Evolutionary conservation across 2,888 invertebrate species (phyloP).

Genomic region (Orgyia antiqua): DNA sequence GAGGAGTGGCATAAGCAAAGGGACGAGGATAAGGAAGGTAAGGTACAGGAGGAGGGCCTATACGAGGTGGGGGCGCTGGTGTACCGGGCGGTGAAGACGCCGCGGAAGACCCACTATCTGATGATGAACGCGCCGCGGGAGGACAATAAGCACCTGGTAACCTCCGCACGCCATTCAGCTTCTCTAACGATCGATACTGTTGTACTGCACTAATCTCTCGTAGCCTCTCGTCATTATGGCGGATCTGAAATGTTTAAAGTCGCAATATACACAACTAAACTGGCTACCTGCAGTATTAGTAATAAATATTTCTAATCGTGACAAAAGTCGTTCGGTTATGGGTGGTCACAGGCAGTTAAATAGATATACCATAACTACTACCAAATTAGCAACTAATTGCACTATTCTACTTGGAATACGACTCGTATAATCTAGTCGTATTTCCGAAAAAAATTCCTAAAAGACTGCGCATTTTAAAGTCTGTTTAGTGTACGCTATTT

Average conservation of each 20-base stretch:
- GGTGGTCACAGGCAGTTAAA: too few relatives aligned
- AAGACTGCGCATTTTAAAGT: too few relatives aligned
- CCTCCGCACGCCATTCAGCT: constrained; percentile 76
- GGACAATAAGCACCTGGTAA: constrained; percentile 50
- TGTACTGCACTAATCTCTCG: constrained; percentile 75
- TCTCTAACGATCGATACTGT: constrained; percentile 77
- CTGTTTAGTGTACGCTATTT: too few relatives aligned
- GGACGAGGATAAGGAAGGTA: constrained; percentile 56
- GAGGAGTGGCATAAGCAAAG: constrained; percentile 60
- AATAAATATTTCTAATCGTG: too few relatives aligned
- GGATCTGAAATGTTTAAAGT: constrained; percentile 79
- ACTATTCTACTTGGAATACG: too few relatives aligned
- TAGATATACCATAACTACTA: too few relatives aligned
- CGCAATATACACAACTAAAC: too few relatives aligned
- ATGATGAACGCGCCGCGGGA: constrained; percentile 54
- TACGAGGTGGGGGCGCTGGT: constrained; percentile 42
- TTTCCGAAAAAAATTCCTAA: too few relatives aligned
- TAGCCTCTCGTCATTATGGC: constrained; percentile 80
- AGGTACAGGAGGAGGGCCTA: constrained; percentile 44
- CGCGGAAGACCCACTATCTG: constrained; percentile 64
- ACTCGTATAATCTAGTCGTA: too few relatives aligned
- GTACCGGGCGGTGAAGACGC: constrained; percentile 65
- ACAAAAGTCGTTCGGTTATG: too few relatives aligned
- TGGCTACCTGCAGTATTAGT: too few relatives aligned
- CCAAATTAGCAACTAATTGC: too few relatives aligned